Evolutionary conservation across 2,797 vertebrate species (phyloP).

Genomic region (Leuciscus waleckii): DNA sequence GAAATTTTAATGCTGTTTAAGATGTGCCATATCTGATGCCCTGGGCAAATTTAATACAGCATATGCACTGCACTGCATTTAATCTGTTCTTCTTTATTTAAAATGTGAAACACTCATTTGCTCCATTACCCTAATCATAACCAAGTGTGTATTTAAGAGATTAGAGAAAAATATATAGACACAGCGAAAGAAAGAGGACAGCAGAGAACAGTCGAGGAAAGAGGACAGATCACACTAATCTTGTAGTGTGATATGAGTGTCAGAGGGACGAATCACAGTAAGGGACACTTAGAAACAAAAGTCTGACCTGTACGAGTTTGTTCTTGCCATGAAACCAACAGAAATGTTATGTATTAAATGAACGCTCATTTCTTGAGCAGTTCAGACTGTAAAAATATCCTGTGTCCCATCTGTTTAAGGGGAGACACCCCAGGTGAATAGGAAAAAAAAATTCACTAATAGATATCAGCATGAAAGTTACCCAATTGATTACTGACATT

Average conservation of each 20-base stretch:
- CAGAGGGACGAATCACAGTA: not conserved
- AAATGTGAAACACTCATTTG: slow-evolving; percentile 38
- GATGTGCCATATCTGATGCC: slow-evolving; percentile 36
- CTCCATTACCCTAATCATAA: slow-evolving; percentile 5
- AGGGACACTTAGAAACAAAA: not conserved
- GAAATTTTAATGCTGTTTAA: slow-evolving; percentile 57
- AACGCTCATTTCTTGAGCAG: not conserved
- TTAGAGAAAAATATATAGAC: slow-evolving; percentile 18
- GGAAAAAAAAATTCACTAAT: too few species aligned
- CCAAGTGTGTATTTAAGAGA: slow-evolving; percentile 18
- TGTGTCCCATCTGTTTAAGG: not conserved
- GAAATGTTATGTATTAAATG: not conserved
- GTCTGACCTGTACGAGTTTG: not conserved
- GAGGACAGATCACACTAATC: slow-evolving; percentile 30
- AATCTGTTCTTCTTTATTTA: slow-evolving; percentile 49
- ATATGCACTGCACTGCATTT: not conserved
- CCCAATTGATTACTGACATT: too few species aligned
- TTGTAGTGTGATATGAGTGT: slow-evolving; percentile 32
- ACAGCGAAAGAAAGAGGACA: not conserved
- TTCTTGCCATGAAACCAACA: not conserved
- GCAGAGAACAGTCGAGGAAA: not conserved
- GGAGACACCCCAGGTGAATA: too few species aligned
- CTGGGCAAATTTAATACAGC: slow-evolving; percentile 40
- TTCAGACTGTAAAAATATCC: not conserved
- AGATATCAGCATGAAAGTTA: too few species aligned